Evolutionary conservation across 1,140 invertebrate species (phyloP).

Genomic region (Drosophila leontia): DNA sequence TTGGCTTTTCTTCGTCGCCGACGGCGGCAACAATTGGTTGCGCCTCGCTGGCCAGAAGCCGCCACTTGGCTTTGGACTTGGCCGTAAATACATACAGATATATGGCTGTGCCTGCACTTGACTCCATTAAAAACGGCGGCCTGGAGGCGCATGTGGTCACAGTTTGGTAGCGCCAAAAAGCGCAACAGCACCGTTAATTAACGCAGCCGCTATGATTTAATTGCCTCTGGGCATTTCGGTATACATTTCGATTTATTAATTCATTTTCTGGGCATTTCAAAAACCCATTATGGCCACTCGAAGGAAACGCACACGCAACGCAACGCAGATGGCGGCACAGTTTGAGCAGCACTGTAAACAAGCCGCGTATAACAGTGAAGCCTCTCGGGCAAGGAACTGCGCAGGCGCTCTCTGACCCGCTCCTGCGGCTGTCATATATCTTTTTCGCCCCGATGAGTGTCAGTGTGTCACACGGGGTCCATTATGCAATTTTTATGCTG

Average conservation of each 20-base stretch:
- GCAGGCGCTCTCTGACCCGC: constrained; percentile 23
- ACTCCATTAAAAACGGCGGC: constrained; percentile 59
- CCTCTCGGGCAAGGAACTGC: constrained; percentile 31
- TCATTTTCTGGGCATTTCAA: constrained; percentile 43
- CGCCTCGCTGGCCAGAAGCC: constrained; percentile 53
- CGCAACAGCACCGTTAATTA: constrained; percentile 68
- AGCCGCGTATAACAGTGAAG: constrained; percentile 68
- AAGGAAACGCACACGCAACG: constrained; percentile 9
- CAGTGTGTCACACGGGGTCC: constrained; percentile 70
- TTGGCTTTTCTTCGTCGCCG: constrained; percentile 1
- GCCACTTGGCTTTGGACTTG: constrained; percentile 33
- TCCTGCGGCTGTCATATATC: constrained; percentile 40
- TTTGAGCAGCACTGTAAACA: constrained; percentile 71
- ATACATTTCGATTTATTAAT: constrained; percentile 49
- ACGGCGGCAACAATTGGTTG: constrained; percentile 67
- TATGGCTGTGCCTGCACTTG: constrained; percentile 59
- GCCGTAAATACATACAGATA: constrained; percentile 6
- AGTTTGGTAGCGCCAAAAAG: constrained; percentile 67
- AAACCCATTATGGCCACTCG: constrained; percentile 57
- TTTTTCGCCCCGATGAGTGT: constrained; percentile 59
- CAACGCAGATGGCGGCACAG: constrained; percentile 20
- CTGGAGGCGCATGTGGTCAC: constrained; percentile 65
- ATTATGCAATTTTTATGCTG: constrained; percentile 83
- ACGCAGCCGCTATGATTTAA: constrained; percentile 63
- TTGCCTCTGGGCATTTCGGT: constrained; percentile 37